Conservation (phyloP, 2,113 vertebrate species). For the Burhinus bistriatus region DNA sequence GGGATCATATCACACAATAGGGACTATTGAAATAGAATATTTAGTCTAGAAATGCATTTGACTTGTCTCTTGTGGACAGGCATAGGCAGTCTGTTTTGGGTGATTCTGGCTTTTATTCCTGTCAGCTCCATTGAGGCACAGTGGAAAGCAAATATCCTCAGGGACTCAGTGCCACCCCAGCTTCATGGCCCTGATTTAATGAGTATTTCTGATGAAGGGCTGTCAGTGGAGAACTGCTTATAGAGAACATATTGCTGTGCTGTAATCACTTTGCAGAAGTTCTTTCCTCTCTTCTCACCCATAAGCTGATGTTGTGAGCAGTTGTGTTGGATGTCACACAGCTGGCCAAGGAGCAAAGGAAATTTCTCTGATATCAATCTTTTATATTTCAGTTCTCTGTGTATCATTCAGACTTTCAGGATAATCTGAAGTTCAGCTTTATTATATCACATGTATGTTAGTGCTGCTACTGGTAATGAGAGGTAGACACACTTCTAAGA, state of each 20-base stretch:
- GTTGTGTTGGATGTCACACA: not conserved
- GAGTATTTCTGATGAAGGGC: not conserved
- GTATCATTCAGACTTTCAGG: not conserved
- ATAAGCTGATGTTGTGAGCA: fast-evolving
- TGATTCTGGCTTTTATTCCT: not conserved
- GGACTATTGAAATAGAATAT: not conserved
- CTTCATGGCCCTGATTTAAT: not conserved
- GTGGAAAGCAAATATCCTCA: not conserved
- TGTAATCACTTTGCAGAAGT: not conserved
- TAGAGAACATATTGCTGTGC: not conserved
- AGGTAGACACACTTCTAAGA: not conserved
- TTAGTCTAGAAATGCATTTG: not conserved
- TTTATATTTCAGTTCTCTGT: not conserved
- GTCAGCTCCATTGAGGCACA: not conserved
- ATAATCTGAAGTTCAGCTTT: not conserved
- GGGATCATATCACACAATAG: not conserved
- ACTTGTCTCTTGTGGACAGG: not conserved
- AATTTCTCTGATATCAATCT: not conserved
- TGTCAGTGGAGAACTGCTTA: not conserved
- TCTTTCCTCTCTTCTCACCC: not conserved
- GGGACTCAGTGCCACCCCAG: not conserved
- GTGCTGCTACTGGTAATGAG: not conserved
- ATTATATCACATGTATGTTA: not conserved
- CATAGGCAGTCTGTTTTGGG: not conserved
- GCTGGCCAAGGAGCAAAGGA: not conserved